Evolutionary conservation across 2,888 invertebrate species (phyloP), one percentile per base, ranked within the genome.

Genomic region (Caenorhabditis macrosperma): DNA sequence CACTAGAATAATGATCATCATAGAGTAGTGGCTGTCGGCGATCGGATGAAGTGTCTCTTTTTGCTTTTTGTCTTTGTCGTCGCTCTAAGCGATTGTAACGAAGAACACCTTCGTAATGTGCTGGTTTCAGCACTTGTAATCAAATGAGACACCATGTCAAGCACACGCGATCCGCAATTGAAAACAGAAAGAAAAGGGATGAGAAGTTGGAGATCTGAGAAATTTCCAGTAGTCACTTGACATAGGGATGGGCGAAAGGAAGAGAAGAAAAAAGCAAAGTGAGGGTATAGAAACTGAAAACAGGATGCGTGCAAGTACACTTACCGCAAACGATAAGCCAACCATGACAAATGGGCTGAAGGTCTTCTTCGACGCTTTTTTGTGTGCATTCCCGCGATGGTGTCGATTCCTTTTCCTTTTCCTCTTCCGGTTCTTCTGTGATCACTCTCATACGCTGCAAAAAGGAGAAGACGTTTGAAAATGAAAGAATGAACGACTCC

Each of bases 321-420:
- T 59, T 68, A 79, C 79, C 79, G 55, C 79, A 79, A 69, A 79
- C 79, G 54, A 79, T 61, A 57, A 79, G 75, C 79, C 79, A 79
- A 61, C 79, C 79, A 63, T 78, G 78, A 74, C 72, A 72, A 67
- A 78, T 74, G 52, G 76, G 67, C 35, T 3, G 76, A 48, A 64
- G 57, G 59, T 59, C 59, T 66, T 75, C 64, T 57, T 57, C 28
- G 12, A 35, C 35, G n/a, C 64, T 24, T 60, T 66, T 75, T 59
- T 41, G 54, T 35, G 61, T 48, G 28, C 76, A 76, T 59, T 35
- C 44, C 17, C 5, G 20, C 41, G 35, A 9, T 35, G 48, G 24
- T 55, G 41, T n/a, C 63, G 24, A 3, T 24, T 55, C 46, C 38
- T 46, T 64, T 50, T 44, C 33, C 48, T 44, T 63, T 9, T 46